Evolutionary conservation across 2,113 vertebrate species (phyloP).

Genomic region (Sinocyclocheilus rhinocerous): DNA sequence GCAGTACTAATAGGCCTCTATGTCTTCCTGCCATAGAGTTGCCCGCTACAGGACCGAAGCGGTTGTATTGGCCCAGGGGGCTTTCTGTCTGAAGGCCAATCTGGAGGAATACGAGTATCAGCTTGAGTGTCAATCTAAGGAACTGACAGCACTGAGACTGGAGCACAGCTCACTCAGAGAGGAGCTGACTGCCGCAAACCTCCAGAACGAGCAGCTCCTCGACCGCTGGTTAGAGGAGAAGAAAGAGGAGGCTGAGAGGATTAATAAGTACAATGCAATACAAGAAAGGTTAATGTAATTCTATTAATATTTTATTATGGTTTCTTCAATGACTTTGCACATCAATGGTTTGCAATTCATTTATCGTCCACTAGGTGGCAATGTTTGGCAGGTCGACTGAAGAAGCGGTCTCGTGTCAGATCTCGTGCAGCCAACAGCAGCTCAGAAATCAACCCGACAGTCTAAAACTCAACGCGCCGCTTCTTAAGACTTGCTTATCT

Average conservation of each 20-base stretch:
- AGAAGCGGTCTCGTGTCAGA: constrained; percentile 4
- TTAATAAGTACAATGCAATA: constrained; percentile 71
- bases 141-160: constrained; percentile 60
- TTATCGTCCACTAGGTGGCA: constrained; percentile 35
- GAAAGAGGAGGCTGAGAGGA: constrained; percentile 66
- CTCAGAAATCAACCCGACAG: neutral
- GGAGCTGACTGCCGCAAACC: constrained; percentile 45
- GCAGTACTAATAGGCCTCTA: neutral
- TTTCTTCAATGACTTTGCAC: neutral
- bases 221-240: constrained; percentile 76
- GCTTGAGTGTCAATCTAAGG: constrained; percentile 71
- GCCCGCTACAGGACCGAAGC: constrained; percentile 71
- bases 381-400: constrained; percentile 33
- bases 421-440: neutral
- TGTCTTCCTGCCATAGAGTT: constrained; percentile 64
- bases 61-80: constrained; percentile 64
- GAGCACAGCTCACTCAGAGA: constrained; percentile 63
- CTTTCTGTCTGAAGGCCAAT: constrained; percentile 57
- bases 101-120: constrained; percentile 67
- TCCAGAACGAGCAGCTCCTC: constrained; percentile 69
- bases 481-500: neutral
- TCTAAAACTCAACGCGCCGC: neutral
- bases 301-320: neutral
- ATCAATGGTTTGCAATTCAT: neutral
- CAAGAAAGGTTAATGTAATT: constrained; percentile 68